These are phyloP conservation scores for Eumaeus atala DNA, from an alignment of 1,140 invertebrate genomes.

Conservation along the genomic window DNA sequence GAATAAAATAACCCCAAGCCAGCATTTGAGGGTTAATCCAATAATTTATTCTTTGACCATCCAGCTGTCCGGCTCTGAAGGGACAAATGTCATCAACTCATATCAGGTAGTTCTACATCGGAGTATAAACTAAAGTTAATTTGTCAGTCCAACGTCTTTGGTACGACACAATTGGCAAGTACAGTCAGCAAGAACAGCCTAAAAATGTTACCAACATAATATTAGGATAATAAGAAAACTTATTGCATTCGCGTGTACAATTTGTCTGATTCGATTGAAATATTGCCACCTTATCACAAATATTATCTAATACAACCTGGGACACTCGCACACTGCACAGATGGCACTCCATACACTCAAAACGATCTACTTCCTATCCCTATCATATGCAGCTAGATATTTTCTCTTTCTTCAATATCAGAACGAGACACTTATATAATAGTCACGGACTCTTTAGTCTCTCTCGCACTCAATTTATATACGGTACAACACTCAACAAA, in stretches of 20 bases:
- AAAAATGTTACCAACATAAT: neutral
- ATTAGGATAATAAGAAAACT: neutral
- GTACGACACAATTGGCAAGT: conserved; percentile 13
- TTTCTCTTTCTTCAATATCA: neutral
- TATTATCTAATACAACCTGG: conserved; percentile 5
- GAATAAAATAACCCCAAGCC: too few relatives aligned
- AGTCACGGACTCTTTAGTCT: neutral
- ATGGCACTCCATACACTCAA: too few relatives aligned
- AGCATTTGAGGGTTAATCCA: too few relatives aligned
- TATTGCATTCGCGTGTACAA: neutral
- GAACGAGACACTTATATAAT: neutral
- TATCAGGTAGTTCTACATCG: too few relatives aligned
- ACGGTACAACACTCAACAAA: neutral
- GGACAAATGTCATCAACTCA: too few relatives aligned
- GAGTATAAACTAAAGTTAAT: neutral
- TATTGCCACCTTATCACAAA: conserved; percentile 7
- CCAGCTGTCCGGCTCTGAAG: too few relatives aligned
- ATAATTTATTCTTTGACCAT: too few relatives aligned
- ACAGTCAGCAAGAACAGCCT: conserved; percentile 3
- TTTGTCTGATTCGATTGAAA: neutral
- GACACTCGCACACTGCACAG: neutral
- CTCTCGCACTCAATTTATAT: neutral
- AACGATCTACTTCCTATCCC: too few relatives aligned
- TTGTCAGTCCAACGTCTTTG: conserved; percentile 11
- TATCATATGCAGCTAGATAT: neutral